These are phyloP conservation scores for Mimachlamys varia DNA, from an alignment of 2,888 invertebrate species.

Conservation along the genomic window DNA sequence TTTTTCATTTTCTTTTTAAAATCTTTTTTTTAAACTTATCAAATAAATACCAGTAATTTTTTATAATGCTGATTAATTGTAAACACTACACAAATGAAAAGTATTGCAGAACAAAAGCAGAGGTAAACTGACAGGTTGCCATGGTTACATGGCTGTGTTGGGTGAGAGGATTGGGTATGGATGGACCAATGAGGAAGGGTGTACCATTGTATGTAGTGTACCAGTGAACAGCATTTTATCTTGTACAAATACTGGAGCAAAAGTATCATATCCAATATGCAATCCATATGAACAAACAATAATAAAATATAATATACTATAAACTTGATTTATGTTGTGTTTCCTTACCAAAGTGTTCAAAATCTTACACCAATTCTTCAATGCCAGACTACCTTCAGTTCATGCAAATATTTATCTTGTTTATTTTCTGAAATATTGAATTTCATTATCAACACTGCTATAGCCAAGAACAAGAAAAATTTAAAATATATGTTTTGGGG, in stretches of 20 bases:
- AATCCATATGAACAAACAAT: constrained; percentile 36
- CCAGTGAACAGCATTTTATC: constrained; percentile 36
- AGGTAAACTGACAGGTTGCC: background rate
- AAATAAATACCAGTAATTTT: background rate
- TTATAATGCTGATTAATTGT: background rate
- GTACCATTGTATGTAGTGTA: background rate
- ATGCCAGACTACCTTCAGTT: no score
- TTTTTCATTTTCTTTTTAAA: background rate
- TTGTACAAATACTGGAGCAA: constrained; percentile 22
- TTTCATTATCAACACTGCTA: no score
- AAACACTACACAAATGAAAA: background rate
- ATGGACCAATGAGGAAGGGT: background rate
- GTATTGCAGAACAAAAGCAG: background rate
- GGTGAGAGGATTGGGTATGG: background rate
- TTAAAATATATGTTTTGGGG: no score
- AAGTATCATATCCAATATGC: constrained; percentile 7
- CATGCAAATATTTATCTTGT: no score
- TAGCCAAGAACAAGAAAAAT: no score
- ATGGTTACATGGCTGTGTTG: background rate
- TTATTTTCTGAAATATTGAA: no score
- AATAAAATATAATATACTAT: constrained; percentile 31
- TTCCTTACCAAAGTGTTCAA: no score
- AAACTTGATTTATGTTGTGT: background rate
- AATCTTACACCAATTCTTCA: no score
- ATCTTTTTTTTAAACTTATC: background rate